phyloP scores from a whole-genome alignment of 2,888 invertebrate species.

The Phania funesta region DNA sequence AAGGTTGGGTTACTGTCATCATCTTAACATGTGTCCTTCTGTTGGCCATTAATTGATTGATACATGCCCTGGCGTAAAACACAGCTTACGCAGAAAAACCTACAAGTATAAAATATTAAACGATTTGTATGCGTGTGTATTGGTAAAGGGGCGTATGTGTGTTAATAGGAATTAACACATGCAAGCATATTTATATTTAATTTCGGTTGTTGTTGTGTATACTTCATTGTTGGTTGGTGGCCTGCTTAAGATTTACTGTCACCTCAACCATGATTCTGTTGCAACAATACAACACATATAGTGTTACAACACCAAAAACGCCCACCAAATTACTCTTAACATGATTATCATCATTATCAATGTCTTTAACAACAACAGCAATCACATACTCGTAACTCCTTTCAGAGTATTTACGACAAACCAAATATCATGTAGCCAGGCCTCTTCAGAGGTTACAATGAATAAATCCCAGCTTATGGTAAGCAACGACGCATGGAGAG shows the following conservation, averaged over 20 bases:
- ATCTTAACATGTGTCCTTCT: conserved; percentile 47
- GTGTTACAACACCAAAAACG: conserved; percentile 19
- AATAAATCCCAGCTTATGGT: conserved; percentile 46
- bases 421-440: conserved; percentile 4
- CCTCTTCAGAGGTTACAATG: conserved; percentile 28
- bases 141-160: background rate
- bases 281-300: conserved; percentile 9
- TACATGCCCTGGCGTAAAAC: conserved; percentile 6
- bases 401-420: conserved; percentile 44
- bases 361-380: background rate
- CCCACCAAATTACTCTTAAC: conserved; percentile 17
- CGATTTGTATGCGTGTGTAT: background rate
- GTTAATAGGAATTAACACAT: conserved; percentile 18
- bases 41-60: conserved; percentile 30
- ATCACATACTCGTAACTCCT: conserved; percentile 15
- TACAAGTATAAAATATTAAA: conserved; percentile 29
- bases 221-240: conserved; percentile 36
- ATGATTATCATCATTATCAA: conserved; percentile 15
- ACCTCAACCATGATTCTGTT: conserved; percentile 62
- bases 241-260: conserved; percentile 65
- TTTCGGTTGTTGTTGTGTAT: conserved; percentile 26
- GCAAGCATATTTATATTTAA: conserved; percentile 30
- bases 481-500: too few relatives aligned
- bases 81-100: conserved; percentile 15
- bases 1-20: conserved; percentile 34